Percentiles rank a stretch among this genome's conserved stretches.
Evolutionary conservation across 2,888 invertebrate species (phyloP).

Genomic region (Epirrhoe tristata): DNA sequence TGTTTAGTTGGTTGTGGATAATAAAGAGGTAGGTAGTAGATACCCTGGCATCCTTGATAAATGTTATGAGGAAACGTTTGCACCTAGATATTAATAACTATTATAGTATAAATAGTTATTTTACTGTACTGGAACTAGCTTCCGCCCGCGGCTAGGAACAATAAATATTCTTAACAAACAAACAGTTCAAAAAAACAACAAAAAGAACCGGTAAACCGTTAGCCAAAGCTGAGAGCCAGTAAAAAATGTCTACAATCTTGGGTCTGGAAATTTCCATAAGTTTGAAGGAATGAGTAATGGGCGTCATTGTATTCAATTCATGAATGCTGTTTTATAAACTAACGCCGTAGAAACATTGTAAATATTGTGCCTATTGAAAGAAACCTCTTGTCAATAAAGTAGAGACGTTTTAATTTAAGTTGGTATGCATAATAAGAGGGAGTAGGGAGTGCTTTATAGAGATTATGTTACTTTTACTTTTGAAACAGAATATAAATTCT

Average conservation of each 20-base stretch:
- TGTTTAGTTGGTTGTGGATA: neutral
- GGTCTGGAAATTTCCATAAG: slow-evolving; percentile 31
- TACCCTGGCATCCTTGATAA: neutral
- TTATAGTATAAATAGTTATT: no score
- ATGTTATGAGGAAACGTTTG: neutral
- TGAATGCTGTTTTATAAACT: slow-evolving; percentile 20
- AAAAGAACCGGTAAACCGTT: neutral
- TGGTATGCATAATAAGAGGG: no score
- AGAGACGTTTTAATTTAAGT: neutral
- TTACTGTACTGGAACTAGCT: no score
- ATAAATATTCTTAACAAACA: slow-evolving; percentile 1
- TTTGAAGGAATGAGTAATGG: slow-evolving; percentile 22
- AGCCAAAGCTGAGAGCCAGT: neutral
- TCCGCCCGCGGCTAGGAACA: neutral
- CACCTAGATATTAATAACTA: neutral
- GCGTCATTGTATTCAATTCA: slow-evolving; percentile 16
- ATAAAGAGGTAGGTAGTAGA: neutral
- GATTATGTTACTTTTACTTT: no score
- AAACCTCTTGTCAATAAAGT: neutral
- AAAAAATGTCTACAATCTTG: slow-evolving; percentile 14
- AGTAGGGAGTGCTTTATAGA: no score
- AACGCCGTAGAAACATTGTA: slow-evolving; percentile 8
- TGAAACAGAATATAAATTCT: no score
- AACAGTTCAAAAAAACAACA: neutral
- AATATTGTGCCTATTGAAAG: slow-evolving; percentile 6